These are phyloP conservation scores for Carduelis carduelis DNA, from an alignment of 2,797 vertebrate genomes.

Conservation along the genomic window DNA sequence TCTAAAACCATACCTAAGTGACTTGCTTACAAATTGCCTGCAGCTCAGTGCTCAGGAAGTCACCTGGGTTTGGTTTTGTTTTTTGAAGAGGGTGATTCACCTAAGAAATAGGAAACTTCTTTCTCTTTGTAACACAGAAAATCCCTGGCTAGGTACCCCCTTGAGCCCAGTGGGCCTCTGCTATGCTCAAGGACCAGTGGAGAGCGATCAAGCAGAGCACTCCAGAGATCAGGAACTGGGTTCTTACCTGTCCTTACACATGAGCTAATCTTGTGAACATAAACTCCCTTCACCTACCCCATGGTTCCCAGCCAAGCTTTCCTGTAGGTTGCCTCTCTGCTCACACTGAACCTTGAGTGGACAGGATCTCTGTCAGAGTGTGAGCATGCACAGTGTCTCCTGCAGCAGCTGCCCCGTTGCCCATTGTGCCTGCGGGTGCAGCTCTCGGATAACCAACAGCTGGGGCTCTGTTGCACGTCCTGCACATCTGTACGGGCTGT, in stretches of 20 bases:
- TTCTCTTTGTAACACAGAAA: not conserved
- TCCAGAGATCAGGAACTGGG: not conserved
- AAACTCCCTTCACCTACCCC: not conserved
- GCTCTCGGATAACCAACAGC: not conserved
- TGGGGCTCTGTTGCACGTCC: fast-evolving
- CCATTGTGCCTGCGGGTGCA: not conserved
- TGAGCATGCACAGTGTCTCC: not conserved
- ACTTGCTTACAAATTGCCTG: not conserved
- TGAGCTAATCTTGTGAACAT: not conserved
- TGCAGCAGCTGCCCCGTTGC: fast-evolving
- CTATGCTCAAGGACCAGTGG: not conserved
- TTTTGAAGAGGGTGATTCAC: not conserved
- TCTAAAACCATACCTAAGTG: not conserved
- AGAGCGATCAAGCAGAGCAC: not conserved
- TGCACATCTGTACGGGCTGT: fast-evolving
- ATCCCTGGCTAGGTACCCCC: not conserved
- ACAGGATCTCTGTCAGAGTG: too few relatives aligned
- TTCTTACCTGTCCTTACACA: fast-evolving
- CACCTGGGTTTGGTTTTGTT: not conserved
- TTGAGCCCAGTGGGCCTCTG: not conserved
- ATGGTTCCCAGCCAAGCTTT: not conserved
- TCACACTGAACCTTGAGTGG: not conserved
- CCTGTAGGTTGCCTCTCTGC: not conserved
- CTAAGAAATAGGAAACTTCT: not conserved
- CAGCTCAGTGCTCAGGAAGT: not conserved